Conservation (phyloP, 2,888 invertebrate species). For the Drosophila cognata region DNA sequence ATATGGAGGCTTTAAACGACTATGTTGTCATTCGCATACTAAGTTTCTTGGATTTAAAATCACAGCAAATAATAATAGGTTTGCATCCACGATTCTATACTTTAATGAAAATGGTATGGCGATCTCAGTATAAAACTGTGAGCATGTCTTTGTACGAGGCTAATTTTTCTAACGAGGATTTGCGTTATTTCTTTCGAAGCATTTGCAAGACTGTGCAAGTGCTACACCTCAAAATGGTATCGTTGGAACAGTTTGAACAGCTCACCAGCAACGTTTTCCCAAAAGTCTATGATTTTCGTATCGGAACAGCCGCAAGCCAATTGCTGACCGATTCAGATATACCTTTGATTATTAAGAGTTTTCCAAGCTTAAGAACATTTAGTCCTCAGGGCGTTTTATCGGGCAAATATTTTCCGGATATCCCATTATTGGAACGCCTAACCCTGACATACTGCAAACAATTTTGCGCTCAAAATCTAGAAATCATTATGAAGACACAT, state of each 20-base stretch:
- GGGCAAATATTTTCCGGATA: slow-evolving; percentile 40
- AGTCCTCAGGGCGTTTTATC: slow-evolving; percentile 64
- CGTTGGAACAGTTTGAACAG: slow-evolving; percentile 19
- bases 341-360: slow-evolving; percentile 33
- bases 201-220: slow-evolving; percentile 29
- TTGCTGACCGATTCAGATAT: slow-evolving; percentile 47
- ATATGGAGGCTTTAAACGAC: slow-evolving; percentile 51
- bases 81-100: slow-evolving; percentile 51
- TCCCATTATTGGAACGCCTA: slow-evolving; percentile 46
- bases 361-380: slow-evolving; percentile 59
- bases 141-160: slow-evolving; percentile 42
- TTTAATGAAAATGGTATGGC: slow-evolving; percentile 57
- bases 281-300: slow-evolving; percentile 59
- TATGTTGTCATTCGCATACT: slow-evolving; percentile 51
- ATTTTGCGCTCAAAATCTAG: slow-evolving; percentile 35
- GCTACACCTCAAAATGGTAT: slow-evolving; percentile 43
- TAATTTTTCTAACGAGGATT: slow-evolving; percentile 18
- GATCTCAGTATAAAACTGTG: slow-evolving; percentile 26
- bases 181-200: slow-evolving; percentile 39
- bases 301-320: slow-evolving; percentile 23
- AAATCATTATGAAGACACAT: slow-evolving; percentile 33
- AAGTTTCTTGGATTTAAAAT: slow-evolving; percentile 44
- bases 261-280: slow-evolving; percentile 42
- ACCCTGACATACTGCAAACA: slow-evolving; percentile 52
- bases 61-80: slow-evolving; percentile 31